Percentiles rank a stretch among this genome's conserved stretches.
phyloP scores from a whole-genome alignment of 2,797 vertebrate genomes.

The Platyrinchus mystaceus region DNA sequence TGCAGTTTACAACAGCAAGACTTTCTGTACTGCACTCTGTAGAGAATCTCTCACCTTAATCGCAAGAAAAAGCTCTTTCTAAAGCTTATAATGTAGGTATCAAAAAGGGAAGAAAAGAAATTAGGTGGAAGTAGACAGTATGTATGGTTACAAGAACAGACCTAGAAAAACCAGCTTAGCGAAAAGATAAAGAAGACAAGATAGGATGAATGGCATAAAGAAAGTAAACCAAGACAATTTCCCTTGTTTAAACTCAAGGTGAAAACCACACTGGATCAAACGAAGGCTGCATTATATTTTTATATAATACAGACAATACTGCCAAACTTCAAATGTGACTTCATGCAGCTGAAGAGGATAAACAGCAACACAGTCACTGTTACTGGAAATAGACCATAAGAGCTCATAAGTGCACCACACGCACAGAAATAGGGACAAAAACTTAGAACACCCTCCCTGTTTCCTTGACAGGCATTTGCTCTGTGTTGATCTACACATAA shows the following conservation, averaged over 20 bases:
- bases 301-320: neutral
- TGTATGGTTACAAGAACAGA: neutral
- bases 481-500: neutral
- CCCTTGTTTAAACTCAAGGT: neutral
- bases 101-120: neutral
- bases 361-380: neutral
- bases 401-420: neutral
- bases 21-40: neutral
- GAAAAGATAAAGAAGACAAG: neutral
- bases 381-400: accelerated
- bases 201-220: neutral
- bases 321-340: neutral
- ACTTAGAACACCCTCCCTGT: neutral
- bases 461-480: neutral
- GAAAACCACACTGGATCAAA: neutral
- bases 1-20: neutral
- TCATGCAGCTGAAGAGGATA: neutral
- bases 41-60: neutral
- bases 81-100: neutral
- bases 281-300: neutral
- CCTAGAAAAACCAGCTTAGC: neutral
- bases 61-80: neutral
- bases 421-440: neutral
- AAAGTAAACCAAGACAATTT: neutral
- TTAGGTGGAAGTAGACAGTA: neutral